A percentile compares a stretch with the other conserved stretches of the same genome.
Conservation (phyloP, 2,797 vertebrate species). For the Holocentrus rufus region DNA sequence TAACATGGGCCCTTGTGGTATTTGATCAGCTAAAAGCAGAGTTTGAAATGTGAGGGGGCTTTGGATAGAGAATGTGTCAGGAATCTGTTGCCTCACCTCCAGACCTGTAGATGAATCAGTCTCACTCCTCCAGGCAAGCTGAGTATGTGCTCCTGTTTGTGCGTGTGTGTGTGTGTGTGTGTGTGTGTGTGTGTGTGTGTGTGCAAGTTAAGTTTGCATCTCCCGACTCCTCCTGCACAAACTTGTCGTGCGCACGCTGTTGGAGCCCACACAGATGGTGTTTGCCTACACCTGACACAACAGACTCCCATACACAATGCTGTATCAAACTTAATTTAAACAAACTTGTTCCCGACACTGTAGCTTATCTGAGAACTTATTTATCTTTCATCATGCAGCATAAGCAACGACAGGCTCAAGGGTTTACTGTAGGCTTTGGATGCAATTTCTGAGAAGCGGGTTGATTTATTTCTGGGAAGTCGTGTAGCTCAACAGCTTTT, state of each 20-base stretch:
- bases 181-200: neutral
- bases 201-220: neutral
- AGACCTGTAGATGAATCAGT: constrained; percentile 21
- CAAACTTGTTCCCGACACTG: constrained; percentile 11
- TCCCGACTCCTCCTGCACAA: constrained; percentile 13
- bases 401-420: neutral
- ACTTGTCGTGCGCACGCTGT: constrained; percentile 4
- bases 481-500: constrained; percentile 7
- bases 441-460: constrained; percentile 15
- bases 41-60: constrained; percentile 12
- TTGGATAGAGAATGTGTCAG: neutral
- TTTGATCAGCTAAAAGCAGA: constrained; percentile 23
- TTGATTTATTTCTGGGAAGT: constrained; percentile 7
- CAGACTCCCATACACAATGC: constrained; percentile 12
- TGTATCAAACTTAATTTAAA: constrained; percentile 11
- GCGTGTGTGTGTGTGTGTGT: neutral
- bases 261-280: constrained; percentile 26
- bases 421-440: neutral
- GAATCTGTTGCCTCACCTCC: neutral
- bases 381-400: constrained; percentile 3
- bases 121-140: constrained; percentile 4
- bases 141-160: neutral
- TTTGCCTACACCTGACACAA: constrained; percentile 33
- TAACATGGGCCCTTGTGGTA: constrained; percentile 5
- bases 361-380: constrained; percentile 1